Percentiles rank a stretch among this genome's conserved stretches.
phyloP scores from a whole-genome alignment of 1,140 invertebrate genomes.

The Calosoma granatense region DNA sequence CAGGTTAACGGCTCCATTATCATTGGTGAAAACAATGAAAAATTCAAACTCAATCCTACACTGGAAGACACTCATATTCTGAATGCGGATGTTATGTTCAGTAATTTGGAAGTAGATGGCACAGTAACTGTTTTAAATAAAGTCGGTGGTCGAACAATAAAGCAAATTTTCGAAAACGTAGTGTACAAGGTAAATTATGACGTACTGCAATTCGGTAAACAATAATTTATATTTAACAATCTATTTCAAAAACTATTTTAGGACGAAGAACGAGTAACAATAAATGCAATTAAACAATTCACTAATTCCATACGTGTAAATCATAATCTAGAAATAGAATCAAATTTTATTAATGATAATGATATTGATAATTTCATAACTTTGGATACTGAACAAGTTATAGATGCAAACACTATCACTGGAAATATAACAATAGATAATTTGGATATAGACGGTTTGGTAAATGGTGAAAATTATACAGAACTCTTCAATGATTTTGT shows the following conservation, averaged over 20 bases:
- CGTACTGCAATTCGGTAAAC: too few relatives aligned
- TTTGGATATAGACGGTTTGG: conserved; percentile 27
- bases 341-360: conserved; percentile 33
- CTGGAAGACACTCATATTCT: conserved; percentile 31
- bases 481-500: conserved; percentile 30
- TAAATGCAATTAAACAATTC: conserved; percentile 34
- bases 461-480: conserved; percentile 32
- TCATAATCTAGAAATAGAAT: conserved; percentile 26
- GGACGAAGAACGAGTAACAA: conserved; percentile 25
- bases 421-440: conserved; percentile 36
- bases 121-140: conserved; percentile 29
- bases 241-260: conserved; percentile 21
- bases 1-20: conserved; percentile 35
- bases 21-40: conserved; percentile 31
- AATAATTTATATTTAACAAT: too few relatives aligned
- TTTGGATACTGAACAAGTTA: conserved; percentile 31
- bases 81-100: conserved; percentile 35
- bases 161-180: conserved; percentile 30
- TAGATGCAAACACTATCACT: conserved; percentile 28
- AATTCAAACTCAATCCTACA: conserved; percentile 36
- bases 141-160: conserved; percentile 28
- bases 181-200: conserved; percentile 25
- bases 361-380: conserved; percentile 33
- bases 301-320: conserved; percentile 25
- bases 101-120: conserved; percentile 35